Evolutionary conservation across 2,888 invertebrate species (phyloP).

Genomic region (Brachypalpus laphriformis): DNA sequence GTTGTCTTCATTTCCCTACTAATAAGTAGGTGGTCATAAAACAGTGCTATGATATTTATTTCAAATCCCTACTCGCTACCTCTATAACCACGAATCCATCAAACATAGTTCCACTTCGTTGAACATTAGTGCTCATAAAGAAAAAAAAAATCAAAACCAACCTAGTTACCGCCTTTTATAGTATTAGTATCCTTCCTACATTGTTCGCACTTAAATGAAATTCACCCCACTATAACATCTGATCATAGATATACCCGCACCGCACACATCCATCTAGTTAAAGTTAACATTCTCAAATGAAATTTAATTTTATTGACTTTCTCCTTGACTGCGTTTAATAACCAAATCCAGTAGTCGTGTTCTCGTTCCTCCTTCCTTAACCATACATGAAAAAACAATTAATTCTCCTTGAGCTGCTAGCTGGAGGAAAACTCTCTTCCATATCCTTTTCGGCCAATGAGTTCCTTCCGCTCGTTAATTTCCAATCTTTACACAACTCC

Average conservation of each 20-base stretch:
- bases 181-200: neutral
- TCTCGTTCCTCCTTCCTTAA: slow-evolving; percentile 3
- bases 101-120: neutral
- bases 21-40: too few relatives aligned
- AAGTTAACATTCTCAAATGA: slow-evolving; percentile 1
- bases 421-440: slow-evolving; percentile 6
- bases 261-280: neutral
- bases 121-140: neutral
- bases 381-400: slow-evolving; percentile 58
- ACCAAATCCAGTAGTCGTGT: slow-evolving; percentile 12
- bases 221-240: neutral
- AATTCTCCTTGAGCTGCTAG: slow-evolving; percentile 31
- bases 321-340: slow-evolving; percentile 53
- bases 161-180: neutral
- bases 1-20: too few relatives aligned
- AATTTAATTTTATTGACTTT: slow-evolving; percentile 50
- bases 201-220: neutral
- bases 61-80: neutral
- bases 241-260: neutral
- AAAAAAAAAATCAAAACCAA: too few relatives aligned
- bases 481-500: slow-evolving; percentile 67
- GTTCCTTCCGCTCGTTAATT: slow-evolving; percentile 72
- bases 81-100: neutral
- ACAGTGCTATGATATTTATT: too few relatives aligned
- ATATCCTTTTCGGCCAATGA: slow-evolving; percentile 67